Evolutionary conservation across 1,140 invertebrate genomes (phyloP), one percentile per base, ranked within the genome.

Genomic region (Drosophila kepulauana): DNA sequence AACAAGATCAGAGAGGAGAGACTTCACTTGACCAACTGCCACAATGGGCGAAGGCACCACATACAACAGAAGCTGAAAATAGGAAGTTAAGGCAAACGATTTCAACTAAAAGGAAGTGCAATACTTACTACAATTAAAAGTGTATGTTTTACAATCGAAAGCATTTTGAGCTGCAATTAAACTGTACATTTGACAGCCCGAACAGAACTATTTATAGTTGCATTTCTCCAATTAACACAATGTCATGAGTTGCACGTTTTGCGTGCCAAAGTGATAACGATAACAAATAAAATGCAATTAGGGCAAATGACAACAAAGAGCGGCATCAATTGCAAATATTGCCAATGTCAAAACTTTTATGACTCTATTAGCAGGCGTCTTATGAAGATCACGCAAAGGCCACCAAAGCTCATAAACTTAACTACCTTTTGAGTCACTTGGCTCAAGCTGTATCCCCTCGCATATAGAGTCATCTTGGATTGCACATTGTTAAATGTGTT

Each of bases 351-450:
- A 64, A 30, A 25, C 20, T 51, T 86, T 88, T 79, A 87, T 82
- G 76, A 76, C 82, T 87, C 84, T 82, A 87, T 87, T 88, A 87
- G 82, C 68, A 25, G 43, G 58, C 67, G 56, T 49, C 61, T 72
- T 54, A 62, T 61, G 25, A 49, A 57, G 54, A 72, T 52, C 59
- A 52, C 45, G 51, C n/a, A 61, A 38, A 25, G 57, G 58, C 81
- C 66, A 84, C 70, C 46, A 71, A 79, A 86, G 58, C 63, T 62
- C 64, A 80, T 82, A 88, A 88, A 88, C 48, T 62, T 82, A 51
- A 79, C 54, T 73, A 63, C 72, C 80, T 68, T 25, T 64, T 56
- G 62, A 74, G 72, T 82, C 61, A 28, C 15, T 41, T 25, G 20
- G 20, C 20, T 25, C 54, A 49, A 45, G 33, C 57, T 59, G 75